Evolutionary conservation across 2,797 vertebrate species (phyloP).

Genomic region (Buceros bicornis): DNA sequence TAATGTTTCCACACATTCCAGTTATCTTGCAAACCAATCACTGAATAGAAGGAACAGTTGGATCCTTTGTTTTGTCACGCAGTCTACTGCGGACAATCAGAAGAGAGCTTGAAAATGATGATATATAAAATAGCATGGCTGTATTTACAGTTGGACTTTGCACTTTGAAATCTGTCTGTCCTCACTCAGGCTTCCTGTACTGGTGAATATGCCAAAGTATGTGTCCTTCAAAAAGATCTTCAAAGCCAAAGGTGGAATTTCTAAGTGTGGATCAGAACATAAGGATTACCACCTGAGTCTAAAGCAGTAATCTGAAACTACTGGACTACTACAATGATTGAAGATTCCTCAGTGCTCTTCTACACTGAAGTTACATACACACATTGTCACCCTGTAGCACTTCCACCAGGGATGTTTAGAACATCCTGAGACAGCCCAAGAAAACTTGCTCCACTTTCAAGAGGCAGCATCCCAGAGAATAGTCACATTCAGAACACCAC

Average conservation of each 20-base stretch:
- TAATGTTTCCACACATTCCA: neutral
- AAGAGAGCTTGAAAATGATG: neutral
- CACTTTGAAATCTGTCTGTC: neutral
- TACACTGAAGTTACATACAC: neutral
- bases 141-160: neutral
- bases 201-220: neutral
- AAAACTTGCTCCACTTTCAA: neutral
- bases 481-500: fast-evolving
- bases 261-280: neutral
- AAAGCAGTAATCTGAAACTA: neutral
- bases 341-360: neutral
- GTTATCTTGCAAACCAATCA: neutral
- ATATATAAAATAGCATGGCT: neutral
- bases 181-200: neutral
- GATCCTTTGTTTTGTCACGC: neutral
- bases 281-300: neutral
- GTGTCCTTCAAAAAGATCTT: neutral
- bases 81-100: neutral
- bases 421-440: neutral
- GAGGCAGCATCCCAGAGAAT: neutral
- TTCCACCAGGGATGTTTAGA: neutral
- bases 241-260: neutral
- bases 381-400: neutral
- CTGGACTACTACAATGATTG: neutral
- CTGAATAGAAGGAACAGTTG: neutral